Percentiles rank a stretch among this genome's conserved stretches.
These are phyloP conservation scores for Ornithoptera alexandrae DNA, from an alignment of 2,888 invertebrate species.

Conservation along the genomic window DNA sequence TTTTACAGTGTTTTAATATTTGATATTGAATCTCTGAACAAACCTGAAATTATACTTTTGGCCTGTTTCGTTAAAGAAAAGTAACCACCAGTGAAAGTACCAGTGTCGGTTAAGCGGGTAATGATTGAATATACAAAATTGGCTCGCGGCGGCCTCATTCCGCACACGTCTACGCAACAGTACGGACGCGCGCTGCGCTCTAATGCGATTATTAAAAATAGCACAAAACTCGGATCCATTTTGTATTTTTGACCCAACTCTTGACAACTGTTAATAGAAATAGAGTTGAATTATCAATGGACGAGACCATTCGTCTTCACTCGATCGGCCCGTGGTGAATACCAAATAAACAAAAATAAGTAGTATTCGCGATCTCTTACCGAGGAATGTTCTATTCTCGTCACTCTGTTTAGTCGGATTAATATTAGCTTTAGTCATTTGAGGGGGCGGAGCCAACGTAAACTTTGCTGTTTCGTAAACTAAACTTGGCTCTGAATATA, in stretches of 20 bases:
- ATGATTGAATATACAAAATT: slow-evolving; percentile 73
- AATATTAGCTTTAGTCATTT: background rate
- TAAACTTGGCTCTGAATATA: background rate
- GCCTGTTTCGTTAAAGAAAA: slow-evolving; percentile 27
- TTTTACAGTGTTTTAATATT: no score
- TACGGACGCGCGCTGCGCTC: slow-evolving; percentile 48
- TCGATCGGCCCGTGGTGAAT: no score
- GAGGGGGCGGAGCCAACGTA: background rate
- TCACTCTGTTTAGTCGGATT: background rate
- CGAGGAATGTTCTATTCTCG: background rate
- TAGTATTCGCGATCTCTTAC: background rate
- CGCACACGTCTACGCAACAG: slow-evolving; percentile 57
- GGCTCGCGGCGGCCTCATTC: slow-evolving; percentile 74
- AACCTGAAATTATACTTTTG: no score
- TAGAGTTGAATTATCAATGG: slow-evolving; percentile 44
- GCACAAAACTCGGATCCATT: slow-evolving; percentile 29
- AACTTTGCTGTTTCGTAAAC: background rate
- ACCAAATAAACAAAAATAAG: background rate
- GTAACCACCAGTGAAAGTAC: slow-evolving; percentile 61
- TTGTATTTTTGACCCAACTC: slow-evolving; percentile 20
- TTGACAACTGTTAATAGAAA: slow-evolving; percentile 29
- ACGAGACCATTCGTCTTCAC: slow-evolving; percentile 20
- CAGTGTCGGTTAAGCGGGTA: slow-evolving; percentile 46
- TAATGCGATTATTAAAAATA: slow-evolving; percentile 60
- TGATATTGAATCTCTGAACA: no score